Conservation (phyloP, 1,140 invertebrate genomes). For the Branchinecta lynchi region DNA sequence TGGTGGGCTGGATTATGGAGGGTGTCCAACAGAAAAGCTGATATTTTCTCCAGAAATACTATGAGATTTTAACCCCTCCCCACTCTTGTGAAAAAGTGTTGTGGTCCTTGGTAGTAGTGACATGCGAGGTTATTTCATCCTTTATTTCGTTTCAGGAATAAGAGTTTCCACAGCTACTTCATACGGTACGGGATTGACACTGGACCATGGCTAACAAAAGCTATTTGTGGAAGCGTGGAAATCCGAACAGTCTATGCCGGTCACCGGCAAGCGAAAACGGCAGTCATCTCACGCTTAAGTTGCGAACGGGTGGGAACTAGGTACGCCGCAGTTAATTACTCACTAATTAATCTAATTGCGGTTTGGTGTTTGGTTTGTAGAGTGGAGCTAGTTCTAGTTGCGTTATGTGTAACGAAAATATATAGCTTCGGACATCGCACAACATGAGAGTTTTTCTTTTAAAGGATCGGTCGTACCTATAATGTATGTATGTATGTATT, state of each 20-base stretch:
- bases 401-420: constrained; percentile 14
- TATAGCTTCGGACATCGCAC: too few species aligned
- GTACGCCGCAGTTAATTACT: constrained; percentile 26
- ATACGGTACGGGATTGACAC: constrained; percentile 75
- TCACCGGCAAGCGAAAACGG: constrained; percentile 75
- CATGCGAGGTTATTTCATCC: too few species aligned
- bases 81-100: too few species aligned
- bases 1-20: too few species aligned
- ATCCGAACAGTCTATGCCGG: constrained; percentile 90
- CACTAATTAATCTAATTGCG: constrained; percentile 13
- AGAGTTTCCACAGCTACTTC: constrained; percentile 80
- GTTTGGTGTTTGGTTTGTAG: constrained; percentile 16
- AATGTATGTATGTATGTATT: too few species aligned
- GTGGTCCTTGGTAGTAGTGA: too few species aligned
- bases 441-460: too few species aligned
- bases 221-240: constrained; percentile 91
- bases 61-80: too few species aligned
- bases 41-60: too few species aligned
- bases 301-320: constrained; percentile 89
- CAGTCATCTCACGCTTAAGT: constrained; percentile 84
- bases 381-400: constrained; percentile 12
- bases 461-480: too few species aligned
- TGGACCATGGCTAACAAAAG: constrained; percentile 71
- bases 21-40: too few species aligned
- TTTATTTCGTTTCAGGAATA: constrained; percentile 48